Percentiles rank a stretch among this genome's conserved stretches.
Conservation (phyloP, 2,113 vertebrate species). For the Campylomormyrus numenius region DNA sequence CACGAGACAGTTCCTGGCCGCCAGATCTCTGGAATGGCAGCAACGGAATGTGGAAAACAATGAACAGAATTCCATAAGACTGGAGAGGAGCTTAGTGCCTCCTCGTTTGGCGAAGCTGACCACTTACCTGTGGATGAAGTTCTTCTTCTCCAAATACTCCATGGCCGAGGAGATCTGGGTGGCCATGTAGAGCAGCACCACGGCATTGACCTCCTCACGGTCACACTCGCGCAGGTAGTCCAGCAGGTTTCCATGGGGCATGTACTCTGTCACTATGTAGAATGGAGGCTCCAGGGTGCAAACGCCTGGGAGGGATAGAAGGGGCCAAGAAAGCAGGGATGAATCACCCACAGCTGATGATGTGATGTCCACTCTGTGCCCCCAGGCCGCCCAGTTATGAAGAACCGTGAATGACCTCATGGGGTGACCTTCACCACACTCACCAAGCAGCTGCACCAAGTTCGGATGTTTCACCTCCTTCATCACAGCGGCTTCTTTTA, state of each 20-base stretch:
- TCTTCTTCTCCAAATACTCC: slow-evolving; percentile 98
- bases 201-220: slow-evolving; percentile 88
- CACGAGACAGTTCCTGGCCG: slow-evolving; percentile 92
- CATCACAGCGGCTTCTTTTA: slow-evolving; percentile 98
- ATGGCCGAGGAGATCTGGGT: slow-evolving; percentile 98
- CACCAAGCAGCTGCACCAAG: slow-evolving; percentile 80
- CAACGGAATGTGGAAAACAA: background rate
- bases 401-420: background rate
- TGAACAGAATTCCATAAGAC: background rate
- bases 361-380: background rate
- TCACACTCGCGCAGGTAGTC: slow-evolving; percentile 94
- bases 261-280: slow-evolving; percentile 97
- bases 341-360: background rate
- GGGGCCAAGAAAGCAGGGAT: background rate
- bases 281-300: slow-evolving; percentile 96
- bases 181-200: slow-evolving; percentile 96
- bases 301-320: slow-evolving; percentile 65
- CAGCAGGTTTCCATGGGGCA: slow-evolving; percentile 93
- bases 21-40: slow-evolving; percentile 74
- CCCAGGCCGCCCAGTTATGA: background rate
- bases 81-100: background rate
- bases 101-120: too few species aligned
- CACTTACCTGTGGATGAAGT: slow-evolving; percentile 92
- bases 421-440: slow-evolving; percentile 27
- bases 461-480: slow-evolving; percentile 99